phyloP scores from a whole-genome alignment of 1,140 invertebrate genomes.

The Tenebrio molitor region DNA sequence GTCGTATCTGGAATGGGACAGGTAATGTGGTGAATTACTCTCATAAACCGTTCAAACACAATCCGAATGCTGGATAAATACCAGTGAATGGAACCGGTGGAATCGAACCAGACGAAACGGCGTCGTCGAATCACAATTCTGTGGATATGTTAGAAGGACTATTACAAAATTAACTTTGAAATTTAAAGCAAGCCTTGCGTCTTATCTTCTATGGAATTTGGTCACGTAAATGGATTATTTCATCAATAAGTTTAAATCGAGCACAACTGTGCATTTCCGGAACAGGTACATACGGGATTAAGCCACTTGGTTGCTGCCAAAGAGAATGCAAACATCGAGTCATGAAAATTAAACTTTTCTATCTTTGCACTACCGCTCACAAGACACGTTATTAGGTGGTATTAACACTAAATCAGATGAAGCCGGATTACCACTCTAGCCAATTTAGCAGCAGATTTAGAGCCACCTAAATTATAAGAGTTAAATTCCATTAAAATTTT shows the following conservation, averaged over 20 bases:
- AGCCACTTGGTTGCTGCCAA: no score
- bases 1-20: slow-evolving; percentile 13
- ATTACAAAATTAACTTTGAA: no score
- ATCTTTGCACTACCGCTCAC: no score
- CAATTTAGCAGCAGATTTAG: no score
- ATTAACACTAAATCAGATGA: no score
- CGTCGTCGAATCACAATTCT: neutral
- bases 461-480: no score
- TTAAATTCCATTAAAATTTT: no score
- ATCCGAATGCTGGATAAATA: slow-evolving; percentile 35
- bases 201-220: neutral
- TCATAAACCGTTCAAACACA: slow-evolving; percentile 37
- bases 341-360: no score
- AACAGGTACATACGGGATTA: neutral
- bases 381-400: no score
- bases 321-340: no score
- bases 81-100: slow-evolving; percentile 6
- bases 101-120: slow-evolving; percentile 14
- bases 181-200: neutral
- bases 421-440: no score
- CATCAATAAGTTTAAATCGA: neutral
- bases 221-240: neutral
- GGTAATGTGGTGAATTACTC: slow-evolving; percentile 40
- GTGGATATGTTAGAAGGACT: neutral
- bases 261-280: neutral